Percentiles rank a stretch among this genome's conserved stretches.
phyloP scores from a whole-genome alignment of 2,113 vertebrate species.

The Lepus europaeus region DNA sequence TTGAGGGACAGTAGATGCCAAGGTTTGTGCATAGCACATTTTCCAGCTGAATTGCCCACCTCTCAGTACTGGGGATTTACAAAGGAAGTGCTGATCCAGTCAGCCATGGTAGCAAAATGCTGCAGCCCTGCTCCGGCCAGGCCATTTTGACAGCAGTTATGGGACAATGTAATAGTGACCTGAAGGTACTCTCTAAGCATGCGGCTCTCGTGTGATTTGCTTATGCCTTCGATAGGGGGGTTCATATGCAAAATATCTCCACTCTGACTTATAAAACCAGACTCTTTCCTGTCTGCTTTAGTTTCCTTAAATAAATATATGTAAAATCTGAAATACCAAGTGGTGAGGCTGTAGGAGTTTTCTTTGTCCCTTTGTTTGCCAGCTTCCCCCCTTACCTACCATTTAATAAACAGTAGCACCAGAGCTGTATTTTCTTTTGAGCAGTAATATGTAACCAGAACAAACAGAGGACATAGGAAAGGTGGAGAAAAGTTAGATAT shows the following conservation, averaged over 20 bases:
- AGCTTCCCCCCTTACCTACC: background rate
- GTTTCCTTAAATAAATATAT: constrained; percentile 42
- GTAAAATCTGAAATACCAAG: constrained; percentile 55
- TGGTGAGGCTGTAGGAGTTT: constrained; percentile 41
- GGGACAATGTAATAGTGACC: constrained; percentile 17
- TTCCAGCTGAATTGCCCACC: constrained; percentile 69
- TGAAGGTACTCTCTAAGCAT: constrained; percentile 63
- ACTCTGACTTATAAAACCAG: constrained; percentile 65
- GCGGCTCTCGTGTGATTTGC: constrained; percentile 71
- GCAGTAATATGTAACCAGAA: constrained; percentile 84
- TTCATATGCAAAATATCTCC: constrained; percentile 67
- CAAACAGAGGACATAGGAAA: constrained; percentile 87
- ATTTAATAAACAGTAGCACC: constrained; percentile 79
- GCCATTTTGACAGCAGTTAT: constrained; percentile 62
- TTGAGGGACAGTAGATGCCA: constrained; percentile 39
- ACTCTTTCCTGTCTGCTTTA: constrained; percentile 56
- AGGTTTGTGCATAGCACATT: constrained; percentile 63
- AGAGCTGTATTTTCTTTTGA: constrained; percentile 79
- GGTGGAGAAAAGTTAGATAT: constrained; percentile 89
- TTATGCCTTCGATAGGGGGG: constrained; percentile 43
- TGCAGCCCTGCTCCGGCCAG: constrained; percentile 14
- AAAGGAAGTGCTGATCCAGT: constrained; percentile 70
- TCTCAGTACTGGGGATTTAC: constrained; percentile 70
- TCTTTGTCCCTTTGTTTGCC: constrained; percentile 67
- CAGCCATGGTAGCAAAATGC: background rate